Evolutionary conservation across 1,140 invertebrate genomes (phyloP), one percentile per base, ranked within the genome.

Genomic region (fruit fly (Drosophila melanogaster)): DNA sequence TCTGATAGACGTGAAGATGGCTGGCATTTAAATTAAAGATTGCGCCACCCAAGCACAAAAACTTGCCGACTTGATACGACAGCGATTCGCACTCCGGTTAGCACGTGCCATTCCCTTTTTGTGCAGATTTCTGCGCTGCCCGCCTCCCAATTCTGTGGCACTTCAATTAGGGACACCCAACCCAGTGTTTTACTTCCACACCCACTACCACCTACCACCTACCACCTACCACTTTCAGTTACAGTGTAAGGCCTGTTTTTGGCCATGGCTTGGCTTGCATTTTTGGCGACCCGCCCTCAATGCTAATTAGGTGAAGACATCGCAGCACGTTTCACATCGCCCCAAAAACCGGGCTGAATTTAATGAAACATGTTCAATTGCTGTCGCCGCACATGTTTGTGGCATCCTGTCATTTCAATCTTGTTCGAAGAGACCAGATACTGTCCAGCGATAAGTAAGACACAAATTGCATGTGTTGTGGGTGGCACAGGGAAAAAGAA

Each of bases 1-100:
- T 87, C 84, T 77, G 84, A 89, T 87, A 74, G 84, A 84, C 84
- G 80, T 87, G 84, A 84, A 80, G 84, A 89, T 87, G 84, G 84
- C 84, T 87, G 67, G 79, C 84, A 87, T 89, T 83, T 89, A 87
- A 87, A 87, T 87, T 87, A 89, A 89, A 89, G 83, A 89, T 89
- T 87, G 83, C 69, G 62, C 38, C 71, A 56, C 56, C 70, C 65
- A 76, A 73, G 79, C 83, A 76, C 78, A 87, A 77, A 84, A 83
- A 83, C 65, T 79, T 89, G 79, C 55, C 62, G 60, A 71, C 46
- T 73, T 65, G 50, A 62, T 35, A 33, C 26, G 50, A 54, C 10
- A 14, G 12, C 15, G 40, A 41, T 41, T 41, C n/a, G 5, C 43
- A 12, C 43, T 35, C 33, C 43, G 53, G 56, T 26, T 47, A 74